Conservation (phyloP, 2,888 invertebrate species). For the Herminia tarsipennalis region DNA sequence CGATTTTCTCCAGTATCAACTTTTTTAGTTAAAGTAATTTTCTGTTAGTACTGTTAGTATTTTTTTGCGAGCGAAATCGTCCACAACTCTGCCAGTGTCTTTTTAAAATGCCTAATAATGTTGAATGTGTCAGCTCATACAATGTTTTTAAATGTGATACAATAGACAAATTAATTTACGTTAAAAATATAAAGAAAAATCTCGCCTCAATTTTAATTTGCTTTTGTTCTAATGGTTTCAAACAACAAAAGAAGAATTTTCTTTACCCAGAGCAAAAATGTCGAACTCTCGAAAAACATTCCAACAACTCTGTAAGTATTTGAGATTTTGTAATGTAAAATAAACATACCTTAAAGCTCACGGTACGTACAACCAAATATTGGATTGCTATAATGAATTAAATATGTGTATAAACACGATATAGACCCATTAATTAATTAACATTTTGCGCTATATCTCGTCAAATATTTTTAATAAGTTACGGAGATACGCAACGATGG, state of each 20-base stretch:
- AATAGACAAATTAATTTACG: constrained; percentile 8
- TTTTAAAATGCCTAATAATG: too few species aligned
- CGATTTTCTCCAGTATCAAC: too few species aligned
- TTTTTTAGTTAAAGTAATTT: too few species aligned
- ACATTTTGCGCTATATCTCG: constrained; percentile 6
- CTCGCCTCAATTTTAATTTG: constrained; percentile 40
- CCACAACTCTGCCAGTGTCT: too few species aligned
- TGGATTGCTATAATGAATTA: constrained; percentile 26
- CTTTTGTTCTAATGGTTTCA: constrained; percentile 51
- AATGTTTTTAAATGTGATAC: too few species aligned
- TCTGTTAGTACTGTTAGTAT: too few species aligned
- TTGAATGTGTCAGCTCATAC: too few species aligned
- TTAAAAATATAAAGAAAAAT: constrained; percentile 12
- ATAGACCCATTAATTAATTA: constrained; percentile 13
- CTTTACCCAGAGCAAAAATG: constrained; percentile 60
- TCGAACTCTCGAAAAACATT: constrained; percentile 62
- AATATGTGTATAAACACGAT: constrained; percentile 10
- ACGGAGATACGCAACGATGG: background rate
- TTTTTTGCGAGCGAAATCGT: too few species aligned
- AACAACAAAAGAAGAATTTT: constrained; percentile 61
- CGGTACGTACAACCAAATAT: constrained; percentile 13
- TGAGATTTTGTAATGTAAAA: constrained; percentile 61
- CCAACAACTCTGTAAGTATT: constrained; percentile 62
- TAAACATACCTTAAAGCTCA: constrained; percentile 39
- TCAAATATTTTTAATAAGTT: constrained; percentile 6